Evolutionary conservation across 2,797 vertebrate species (phyloP).

Genomic region (Capromys pilorides): DNA sequence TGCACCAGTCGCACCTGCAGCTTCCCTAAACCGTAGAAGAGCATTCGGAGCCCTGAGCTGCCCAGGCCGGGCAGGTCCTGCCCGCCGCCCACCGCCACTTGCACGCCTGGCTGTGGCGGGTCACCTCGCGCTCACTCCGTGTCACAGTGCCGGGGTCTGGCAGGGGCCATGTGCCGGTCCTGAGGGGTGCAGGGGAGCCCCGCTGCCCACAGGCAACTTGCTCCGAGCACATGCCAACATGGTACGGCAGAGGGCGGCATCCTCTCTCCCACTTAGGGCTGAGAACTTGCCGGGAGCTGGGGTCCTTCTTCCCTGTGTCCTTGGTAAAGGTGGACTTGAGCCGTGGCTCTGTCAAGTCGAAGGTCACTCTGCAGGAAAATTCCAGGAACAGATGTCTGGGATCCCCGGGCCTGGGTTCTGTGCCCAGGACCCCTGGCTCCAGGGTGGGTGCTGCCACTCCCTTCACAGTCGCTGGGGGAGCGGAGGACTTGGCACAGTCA

Average conservation of each 20-base stretch:
- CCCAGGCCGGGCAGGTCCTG: not conserved
- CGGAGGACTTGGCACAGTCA: not conserved
- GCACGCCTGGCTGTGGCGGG: too few species aligned
- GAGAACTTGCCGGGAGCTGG: not conserved
- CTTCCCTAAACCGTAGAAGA: not conserved
- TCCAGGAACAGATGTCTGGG: not conserved
- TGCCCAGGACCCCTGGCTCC: not conserved
- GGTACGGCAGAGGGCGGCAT: fast-evolving
- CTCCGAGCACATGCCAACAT: fast-evolving
- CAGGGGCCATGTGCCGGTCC: not conserved
- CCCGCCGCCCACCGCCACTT: fast-evolving
- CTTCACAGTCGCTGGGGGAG: not conserved
- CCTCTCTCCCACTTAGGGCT: fast-evolving
- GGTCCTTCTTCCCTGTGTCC: not conserved
- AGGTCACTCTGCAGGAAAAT: not conserved
- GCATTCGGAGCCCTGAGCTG: fast-evolving
- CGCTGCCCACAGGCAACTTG: not conserved
- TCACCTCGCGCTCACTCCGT: not conserved
- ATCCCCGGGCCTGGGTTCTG: not conserved
- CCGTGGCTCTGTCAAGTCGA: not conserved
- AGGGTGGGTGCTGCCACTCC: not conserved
- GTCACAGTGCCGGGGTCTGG: fast-evolving
- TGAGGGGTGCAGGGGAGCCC: not conserved
- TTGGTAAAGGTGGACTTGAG: not conserved
- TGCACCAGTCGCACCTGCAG: not conserved